A percentile compares a stretch with the other conserved stretches of the same genome.
These are phyloP conservation scores for Folsomia candida DNA, from an alignment of 2,888 invertebrate species.

Conservation along the genomic window DNA sequence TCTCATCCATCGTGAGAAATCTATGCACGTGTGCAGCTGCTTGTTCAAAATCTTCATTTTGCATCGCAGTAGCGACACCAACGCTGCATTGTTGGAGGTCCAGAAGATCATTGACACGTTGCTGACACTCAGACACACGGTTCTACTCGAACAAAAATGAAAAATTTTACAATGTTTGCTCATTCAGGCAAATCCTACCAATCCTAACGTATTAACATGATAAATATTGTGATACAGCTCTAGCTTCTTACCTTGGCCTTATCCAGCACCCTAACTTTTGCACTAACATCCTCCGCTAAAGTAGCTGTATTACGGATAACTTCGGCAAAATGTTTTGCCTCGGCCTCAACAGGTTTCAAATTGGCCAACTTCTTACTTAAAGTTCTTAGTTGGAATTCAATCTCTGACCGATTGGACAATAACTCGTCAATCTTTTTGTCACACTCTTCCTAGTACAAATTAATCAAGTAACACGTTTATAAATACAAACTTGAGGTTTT, in stretches of 20 bases:
- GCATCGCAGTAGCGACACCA: slow-evolving; percentile 92
- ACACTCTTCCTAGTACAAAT: slow-evolving; percentile 63
- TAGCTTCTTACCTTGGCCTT: slow-evolving; percentile 83
- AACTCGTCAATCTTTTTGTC: slow-evolving; percentile 69
- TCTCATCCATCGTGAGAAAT: slow-evolving; percentile 88
- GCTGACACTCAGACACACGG: slow-evolving; percentile 89
- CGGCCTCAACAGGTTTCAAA: slow-evolving; percentile 71
- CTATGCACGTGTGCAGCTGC: slow-evolving; percentile 94
- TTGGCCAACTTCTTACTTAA: slow-evolving; percentile 78
- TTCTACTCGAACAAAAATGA: too few species aligned
- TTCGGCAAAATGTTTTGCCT: slow-evolving; percentile 75
- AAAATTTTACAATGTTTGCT: too few species aligned
- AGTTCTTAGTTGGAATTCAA: slow-evolving; percentile 76
- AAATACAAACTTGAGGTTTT: too few species aligned
- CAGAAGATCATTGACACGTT: slow-evolving; percentile 88
- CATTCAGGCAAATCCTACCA: too few species aligned
- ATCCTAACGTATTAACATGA: too few species aligned
- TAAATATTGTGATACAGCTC: too few species aligned
- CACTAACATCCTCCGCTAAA: slow-evolving; percentile 89
- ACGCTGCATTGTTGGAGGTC: slow-evolving; percentile 94
- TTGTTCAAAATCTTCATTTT: slow-evolving; percentile 93
- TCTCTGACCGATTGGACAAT: slow-evolving; percentile 69
- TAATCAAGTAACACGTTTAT: neutral
- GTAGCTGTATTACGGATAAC: slow-evolving; percentile 85
- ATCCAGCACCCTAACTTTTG: slow-evolving; percentile 91